These are phyloP conservation scores for Platygyra sinensis DNA, from an alignment of 64 coral and sea anemone genomes.

Conservation along the genomic window DNA sequence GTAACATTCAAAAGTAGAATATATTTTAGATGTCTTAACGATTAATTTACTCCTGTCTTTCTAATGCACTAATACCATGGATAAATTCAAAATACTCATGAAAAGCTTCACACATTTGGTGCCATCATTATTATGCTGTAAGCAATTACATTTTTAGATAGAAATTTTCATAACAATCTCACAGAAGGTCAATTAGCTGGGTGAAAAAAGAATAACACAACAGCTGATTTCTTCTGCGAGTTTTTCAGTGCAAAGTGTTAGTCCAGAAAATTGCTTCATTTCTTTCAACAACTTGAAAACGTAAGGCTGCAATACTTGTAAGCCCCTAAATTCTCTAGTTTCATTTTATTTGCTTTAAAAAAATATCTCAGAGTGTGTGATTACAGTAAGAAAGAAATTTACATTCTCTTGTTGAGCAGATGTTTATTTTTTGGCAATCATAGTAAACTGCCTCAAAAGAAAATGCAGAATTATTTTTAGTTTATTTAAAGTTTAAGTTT, in stretches of 20 bases:
- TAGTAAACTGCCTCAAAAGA: not conserved
- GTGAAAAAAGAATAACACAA: not conserved
- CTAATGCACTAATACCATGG: conserved; percentile 15
- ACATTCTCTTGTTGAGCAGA: conserved; percentile 24
- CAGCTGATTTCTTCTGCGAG: not conserved
- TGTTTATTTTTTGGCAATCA: conserved; percentile 6
- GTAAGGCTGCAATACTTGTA: not conserved
- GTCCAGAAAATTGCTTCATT: conserved; percentile 3
- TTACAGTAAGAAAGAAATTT: conserved; percentile 32
- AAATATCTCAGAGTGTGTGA: conserved; percentile 32
- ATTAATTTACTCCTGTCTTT: conserved; percentile 31
- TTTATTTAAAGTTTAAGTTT: not conserved
- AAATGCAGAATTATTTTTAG: not conserved
- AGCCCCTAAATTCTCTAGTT: not conserved
- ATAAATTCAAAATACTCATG: conserved; percentile 1
- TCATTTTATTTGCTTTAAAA: conserved; percentile 27
- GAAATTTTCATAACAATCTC: conserved; percentile 49
- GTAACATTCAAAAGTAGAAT: not conserved
- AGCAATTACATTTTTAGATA: conserved; percentile 52
- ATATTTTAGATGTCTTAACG: conserved; percentile 1
- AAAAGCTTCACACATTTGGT: conserved; percentile 16
- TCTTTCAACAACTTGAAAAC: not conserved
- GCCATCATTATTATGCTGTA: conserved; percentile 17
- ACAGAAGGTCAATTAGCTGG: conserved; percentile 41
- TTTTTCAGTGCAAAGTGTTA: not conserved